phyloP scores from a whole-genome alignment of 2,113 vertebrate genomes.

The Tapirus terrestris region DNA sequence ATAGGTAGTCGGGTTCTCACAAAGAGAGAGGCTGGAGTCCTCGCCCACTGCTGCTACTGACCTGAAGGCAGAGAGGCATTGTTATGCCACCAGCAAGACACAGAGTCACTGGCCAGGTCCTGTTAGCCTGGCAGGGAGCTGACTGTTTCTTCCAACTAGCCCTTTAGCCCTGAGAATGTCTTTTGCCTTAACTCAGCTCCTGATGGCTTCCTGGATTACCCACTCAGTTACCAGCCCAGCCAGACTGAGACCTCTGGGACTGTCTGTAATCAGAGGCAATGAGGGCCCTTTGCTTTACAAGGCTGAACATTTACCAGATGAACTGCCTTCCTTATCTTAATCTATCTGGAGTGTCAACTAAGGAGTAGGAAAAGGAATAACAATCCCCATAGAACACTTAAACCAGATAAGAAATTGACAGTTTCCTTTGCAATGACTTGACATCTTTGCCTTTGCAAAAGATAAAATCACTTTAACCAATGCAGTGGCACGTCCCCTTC shows the following conservation, averaged over 20 bases:
- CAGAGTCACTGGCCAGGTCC: background rate
- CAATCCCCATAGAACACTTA: background rate
- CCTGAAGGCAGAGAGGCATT: background rate
- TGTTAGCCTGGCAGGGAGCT: background rate
- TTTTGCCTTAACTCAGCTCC: background rate
- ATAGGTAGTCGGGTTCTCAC: too few species aligned
- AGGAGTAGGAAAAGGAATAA: background rate
- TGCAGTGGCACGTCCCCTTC: background rate
- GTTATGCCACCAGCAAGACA: background rate
- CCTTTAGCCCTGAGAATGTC: background rate
- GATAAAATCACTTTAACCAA: background rate
- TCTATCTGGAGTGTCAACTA: background rate
- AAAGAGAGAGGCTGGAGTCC: background rate
- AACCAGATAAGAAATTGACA: background rate
- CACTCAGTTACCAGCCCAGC: background rate
- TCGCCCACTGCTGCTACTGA: background rate
- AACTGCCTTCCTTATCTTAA: background rate
- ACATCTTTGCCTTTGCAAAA: background rate
- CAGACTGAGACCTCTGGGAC: background rate
- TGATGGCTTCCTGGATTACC: background rate
- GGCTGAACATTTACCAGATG: background rate
- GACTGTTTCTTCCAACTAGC: background rate
- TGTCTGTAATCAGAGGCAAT: background rate
- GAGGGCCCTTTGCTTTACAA: background rate
- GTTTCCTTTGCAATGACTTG: background rate